These are phyloP conservation scores for Machimus rusticus DNA, from an alignment of 2,888 invertebrate genomes.

Conservation along the genomic window DNA sequence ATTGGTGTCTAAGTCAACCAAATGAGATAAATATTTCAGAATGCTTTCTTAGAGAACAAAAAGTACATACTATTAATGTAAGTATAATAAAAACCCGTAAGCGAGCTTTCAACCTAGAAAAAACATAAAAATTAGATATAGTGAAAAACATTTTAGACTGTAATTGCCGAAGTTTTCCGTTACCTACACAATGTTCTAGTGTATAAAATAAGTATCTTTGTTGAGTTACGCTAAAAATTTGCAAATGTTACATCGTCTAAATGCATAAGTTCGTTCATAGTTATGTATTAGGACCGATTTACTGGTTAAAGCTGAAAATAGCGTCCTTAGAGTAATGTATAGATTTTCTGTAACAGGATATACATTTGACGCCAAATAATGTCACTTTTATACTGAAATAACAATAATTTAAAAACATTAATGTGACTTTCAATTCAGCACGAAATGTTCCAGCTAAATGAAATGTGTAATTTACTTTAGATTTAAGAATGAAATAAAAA, in stretches of 20 bases:
- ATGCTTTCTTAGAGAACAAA: constrained; percentile 5
- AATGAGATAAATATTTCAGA: background rate
- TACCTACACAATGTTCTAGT: constrained; percentile 1
- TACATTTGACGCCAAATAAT: background rate
- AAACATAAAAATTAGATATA: background rate
- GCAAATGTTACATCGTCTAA: background rate
- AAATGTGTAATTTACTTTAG: constrained; percentile 23
- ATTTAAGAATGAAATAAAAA: constrained; percentile 10
- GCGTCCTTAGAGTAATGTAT: background rate
- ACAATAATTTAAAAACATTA: background rate
- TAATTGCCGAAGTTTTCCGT: background rate
- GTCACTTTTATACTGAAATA: constrained; percentile 8
- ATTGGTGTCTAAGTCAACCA: constrained; percentile 32
- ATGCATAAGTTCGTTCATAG: constrained; percentile 8
- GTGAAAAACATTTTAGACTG: background rate
- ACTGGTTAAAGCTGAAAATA: background rate
- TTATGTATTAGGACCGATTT: background rate
- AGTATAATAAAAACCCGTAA: background rate
- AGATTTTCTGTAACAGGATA: background rate
- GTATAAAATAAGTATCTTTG: constrained; percentile 9
- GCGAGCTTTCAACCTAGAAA: background rate
- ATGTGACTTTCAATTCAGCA: constrained; percentile 9
- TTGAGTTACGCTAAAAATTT: constrained; percentile 7
- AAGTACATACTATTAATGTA: background rate
- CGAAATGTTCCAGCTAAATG: constrained; percentile 19